Base-by-base conservation (phyloP, 2,888 invertebrate genomes). In the Acleris laterana region DNA sequence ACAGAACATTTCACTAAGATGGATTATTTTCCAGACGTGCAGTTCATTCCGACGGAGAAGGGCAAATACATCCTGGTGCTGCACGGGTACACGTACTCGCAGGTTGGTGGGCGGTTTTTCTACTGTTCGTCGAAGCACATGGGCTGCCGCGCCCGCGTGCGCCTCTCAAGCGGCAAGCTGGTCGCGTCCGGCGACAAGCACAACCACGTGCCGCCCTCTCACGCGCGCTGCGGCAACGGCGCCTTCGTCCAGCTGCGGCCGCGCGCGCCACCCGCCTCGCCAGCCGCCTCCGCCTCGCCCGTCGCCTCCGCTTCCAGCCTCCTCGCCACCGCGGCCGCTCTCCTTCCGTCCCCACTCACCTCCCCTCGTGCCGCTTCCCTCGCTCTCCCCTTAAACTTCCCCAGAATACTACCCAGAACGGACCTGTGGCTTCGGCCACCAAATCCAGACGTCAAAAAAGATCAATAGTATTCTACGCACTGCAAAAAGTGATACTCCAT, bases 21-120 rank as follows among this genome's bases (percentile, higher is more conserved):
- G 60, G 1, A 28, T 13, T 68, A 32, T 74, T 68, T 90, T 91
- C 67, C 90, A 92, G 91, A 89, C 79, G 85, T 91, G 68, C 92
- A 90, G 83, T 93, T 93, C 73, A 92, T 93, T 68, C 93, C 91
- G n/a, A 93, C 93, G 77, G 92, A 92, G 76, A 91, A 90, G 69
- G 93, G 93, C 17, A 92, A 92, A 71, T 88, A 90, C 73, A 92
- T 93, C 68, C 77, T 93, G 76, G 91, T 93, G 74, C 83, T 93
- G 70, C 84, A 85, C 48, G 93, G 93, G 53, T 93, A 83, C 74
- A 93, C 93, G 19, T 93, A 92, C 75, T 93, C 93, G 4, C 93
- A 93, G 80, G 92, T 93, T 16, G 91, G 93, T 1, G 92, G 90
- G n/a, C 77, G 93, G 68, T 92, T 91, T 75, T 93, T 91, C 80